Base-by-base conservation (phyloP, 1,140 invertebrate species). In the Lysiphlebus fabarum region DNA sequence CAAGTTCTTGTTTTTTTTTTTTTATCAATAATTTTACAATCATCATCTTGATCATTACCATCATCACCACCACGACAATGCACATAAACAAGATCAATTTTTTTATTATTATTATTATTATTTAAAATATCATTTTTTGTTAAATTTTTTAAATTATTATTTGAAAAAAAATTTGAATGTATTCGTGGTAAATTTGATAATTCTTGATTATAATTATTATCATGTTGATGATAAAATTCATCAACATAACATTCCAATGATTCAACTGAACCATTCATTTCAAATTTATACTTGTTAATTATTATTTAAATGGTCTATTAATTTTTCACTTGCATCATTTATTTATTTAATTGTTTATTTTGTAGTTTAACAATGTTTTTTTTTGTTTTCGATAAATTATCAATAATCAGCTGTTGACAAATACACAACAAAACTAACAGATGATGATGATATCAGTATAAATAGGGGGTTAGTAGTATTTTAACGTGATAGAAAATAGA, bases 221-320 rank as follows among this genome's bases (percentile, higher is more conserved):
- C 49, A 7, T 65, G 63, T 38, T 67, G 68, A 6, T 56, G 65
- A 41, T 65, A 64, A 50, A 69, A 49, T 11, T 59, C 62, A 41
- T 70, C 64, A 57, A 61, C 65, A 58, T 66, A 67, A 50, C 63
- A 70, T 42, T 59, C 58, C 12, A 62, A 51, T 37, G 65, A 61
- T 64, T 68, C 67, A 65, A 68, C 62, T 51, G 68, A 68, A 65
- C 65, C 69, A 72, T 72, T 69, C 17, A 26, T 26, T n/a, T n/a
- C n/a, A n/a, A n/a, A n/a, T n/a, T n/a, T n/a, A n/a, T n/a, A n/a
- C n/a, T n/a, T n/a, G n/a, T n/a, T n/a, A n/a, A n/a, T n/a, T n/a
- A n/a, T n/a, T n/a, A n/a, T n/a, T n/a, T n/a, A n/a, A n/a, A n/a
- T n/a, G n/a, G n/a, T n/a, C n/a, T n/a, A n/a, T n/a, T n/a, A n/a